phyloP scores from a whole-genome alignment of 2,797 vertebrate species.

The Sebastes jordani region DNA sequence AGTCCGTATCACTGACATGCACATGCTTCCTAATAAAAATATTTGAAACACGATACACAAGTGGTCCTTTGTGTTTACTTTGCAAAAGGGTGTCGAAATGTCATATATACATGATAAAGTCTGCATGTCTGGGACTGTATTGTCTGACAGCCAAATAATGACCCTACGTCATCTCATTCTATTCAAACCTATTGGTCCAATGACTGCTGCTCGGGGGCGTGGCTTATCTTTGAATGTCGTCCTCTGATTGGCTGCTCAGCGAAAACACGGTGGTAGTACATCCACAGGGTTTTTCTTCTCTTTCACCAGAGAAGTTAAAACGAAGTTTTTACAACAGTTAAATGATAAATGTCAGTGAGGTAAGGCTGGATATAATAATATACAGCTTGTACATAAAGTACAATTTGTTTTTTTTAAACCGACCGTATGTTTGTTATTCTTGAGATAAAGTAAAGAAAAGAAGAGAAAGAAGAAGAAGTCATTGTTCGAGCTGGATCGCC shows the following conservation, averaged over 20 bases:
- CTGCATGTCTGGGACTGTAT: not conserved
- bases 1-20: no score
- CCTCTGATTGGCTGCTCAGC: constrained; percentile 65
- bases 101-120: not conserved
- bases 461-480: constrained; percentile 18
- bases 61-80: not conserved
- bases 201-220: constrained; percentile 61
- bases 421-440: constrained; percentile 2
- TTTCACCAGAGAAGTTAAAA: constrained; percentile 28
- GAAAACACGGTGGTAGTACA: constrained; percentile 34
- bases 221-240: constrained; percentile 78
- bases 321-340: constrained; percentile 58
- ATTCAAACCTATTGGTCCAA: constrained; percentile 72
- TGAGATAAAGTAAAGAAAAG: constrained; percentile 22
- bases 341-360: constrained; percentile 21
- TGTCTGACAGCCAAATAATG: not conserved
- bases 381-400: rapidly evolving
- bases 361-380: not conserved
- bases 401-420: not conserved
- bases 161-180: constrained; percentile 43
- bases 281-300: not conserved
- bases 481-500: constrained; percentile 80
- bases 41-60: rapidly evolving
- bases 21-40: no score
- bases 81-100: not conserved